These are phyloP conservation scores for Blera fallax DNA, from an alignment of 2,888 invertebrate species.

Conservation along the genomic window DNA sequence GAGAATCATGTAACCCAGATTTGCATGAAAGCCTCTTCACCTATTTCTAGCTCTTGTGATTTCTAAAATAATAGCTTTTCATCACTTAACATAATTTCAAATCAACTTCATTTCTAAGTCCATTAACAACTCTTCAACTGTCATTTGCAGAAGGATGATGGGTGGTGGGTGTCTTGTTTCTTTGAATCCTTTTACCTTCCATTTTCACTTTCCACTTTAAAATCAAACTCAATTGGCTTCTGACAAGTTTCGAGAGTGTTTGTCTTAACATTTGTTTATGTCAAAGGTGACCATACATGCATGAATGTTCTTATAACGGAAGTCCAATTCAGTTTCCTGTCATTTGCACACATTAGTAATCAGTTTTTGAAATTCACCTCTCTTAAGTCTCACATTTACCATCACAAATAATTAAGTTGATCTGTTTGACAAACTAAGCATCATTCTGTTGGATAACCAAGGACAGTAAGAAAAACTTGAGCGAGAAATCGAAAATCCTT, in stretches of 20 bases:
- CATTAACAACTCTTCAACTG: not conserved
- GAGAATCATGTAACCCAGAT: conserved; percentile 4
- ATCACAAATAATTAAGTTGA: conserved; percentile 33
- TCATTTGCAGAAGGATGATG: not conserved
- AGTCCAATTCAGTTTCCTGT: conserved; percentile 1
- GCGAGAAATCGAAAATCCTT: conserved; percentile 25
- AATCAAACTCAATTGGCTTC: not conserved
- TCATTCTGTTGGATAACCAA: not conserved
- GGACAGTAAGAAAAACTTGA: not conserved
- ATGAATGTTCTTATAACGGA: not conserved
- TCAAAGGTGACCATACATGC: not conserved
- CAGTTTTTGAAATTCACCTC: not conserved
- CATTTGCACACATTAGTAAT: conserved; percentile 13
- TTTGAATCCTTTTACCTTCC: not conserved
- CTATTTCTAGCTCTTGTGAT: conserved; percentile 11
- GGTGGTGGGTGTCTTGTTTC: not conserved
- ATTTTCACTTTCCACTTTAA: not conserved
- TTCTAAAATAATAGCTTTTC: conserved; percentile 23
- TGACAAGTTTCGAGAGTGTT: conserved; percentile 11
- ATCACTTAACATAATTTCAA: conserved; percentile 32
- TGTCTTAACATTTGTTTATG: conserved; percentile 21
- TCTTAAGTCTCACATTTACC: not conserved
- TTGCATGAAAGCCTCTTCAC: not conserved
- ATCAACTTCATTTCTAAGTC: not conserved
- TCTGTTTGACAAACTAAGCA: conserved; percentile 9